phyloP scores from a whole-genome alignment of 1,140 invertebrate species.

The Megalopta genalis region DNA sequence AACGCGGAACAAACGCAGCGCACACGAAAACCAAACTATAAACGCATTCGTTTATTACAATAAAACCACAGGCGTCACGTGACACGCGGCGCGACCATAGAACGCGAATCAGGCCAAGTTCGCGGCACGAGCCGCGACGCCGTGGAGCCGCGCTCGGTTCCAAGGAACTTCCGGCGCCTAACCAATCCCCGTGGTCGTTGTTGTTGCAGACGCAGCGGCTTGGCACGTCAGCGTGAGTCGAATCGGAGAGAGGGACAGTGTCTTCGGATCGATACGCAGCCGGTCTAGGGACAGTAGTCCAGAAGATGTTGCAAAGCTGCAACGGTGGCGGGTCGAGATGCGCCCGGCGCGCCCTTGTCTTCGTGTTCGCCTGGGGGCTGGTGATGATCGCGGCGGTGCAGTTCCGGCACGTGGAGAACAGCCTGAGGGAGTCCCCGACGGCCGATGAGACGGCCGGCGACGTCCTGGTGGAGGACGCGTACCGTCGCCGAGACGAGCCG shows the following conservation, averaged over 20 bases:
- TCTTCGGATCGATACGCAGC: constrained; percentile 4
- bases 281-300: background rate
- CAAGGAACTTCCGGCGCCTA: background rate
- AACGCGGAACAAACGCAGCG: too few relatives aligned
- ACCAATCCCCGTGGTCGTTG: background rate
- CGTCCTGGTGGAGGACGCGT: constrained; percentile 54
- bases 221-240: constrained; percentile 10
- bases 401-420: constrained; percentile 74
- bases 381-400: constrained; percentile 79
- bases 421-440: constrained; percentile 58
- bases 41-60: too few relatives aligned
- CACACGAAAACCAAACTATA: too few relatives aligned
- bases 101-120: too few relatives aligned
- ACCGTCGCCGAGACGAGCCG: constrained; percentile 55
- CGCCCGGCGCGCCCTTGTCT: constrained; percentile 77
- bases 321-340: constrained; percentile 75
- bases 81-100: too few relatives aligned
- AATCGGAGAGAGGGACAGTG: background rate
- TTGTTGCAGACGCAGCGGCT: constrained; percentile 35
- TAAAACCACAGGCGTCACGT: too few relatives aligned
- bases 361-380: constrained; percentile 79
- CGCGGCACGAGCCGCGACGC: too few relatives aligned
- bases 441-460: constrained; percentile 64
- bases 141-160: too few relatives aligned
- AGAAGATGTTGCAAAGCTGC: constrained; percentile 72